Conservation (phyloP, 2,113 vertebrate genomes). For the Galbula dea region DNA sequence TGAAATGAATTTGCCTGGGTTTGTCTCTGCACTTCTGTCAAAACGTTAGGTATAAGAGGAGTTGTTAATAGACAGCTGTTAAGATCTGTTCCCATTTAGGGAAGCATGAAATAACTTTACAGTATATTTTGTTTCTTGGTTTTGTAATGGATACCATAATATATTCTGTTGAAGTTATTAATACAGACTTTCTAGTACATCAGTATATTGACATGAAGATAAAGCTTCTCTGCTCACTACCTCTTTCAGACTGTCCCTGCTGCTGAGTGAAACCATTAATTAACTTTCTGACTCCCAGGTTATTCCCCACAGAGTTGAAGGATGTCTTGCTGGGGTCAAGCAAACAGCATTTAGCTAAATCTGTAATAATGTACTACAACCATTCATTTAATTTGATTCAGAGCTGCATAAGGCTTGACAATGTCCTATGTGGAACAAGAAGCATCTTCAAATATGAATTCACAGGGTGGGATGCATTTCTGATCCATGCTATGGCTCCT, state of each 20-base stretch:
- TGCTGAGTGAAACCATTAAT: background rate
- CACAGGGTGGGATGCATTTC: slow-evolving; percentile 1
- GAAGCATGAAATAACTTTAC: background rate
- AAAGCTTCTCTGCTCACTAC: background rate
- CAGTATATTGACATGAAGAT: background rate
- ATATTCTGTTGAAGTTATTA: background rate
- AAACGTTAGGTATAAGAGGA: background rate
- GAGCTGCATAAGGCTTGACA: background rate
- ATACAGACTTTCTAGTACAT: background rate
- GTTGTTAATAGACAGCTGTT: background rate
- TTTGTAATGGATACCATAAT: background rate
- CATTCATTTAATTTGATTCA: slow-evolving; percentile 57
- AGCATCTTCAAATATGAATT: background rate
- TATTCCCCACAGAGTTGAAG: slow-evolving; percentile 4
- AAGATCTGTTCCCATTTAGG: background rate
- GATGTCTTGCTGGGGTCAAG: slow-evolving; percentile 29
- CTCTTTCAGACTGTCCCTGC: background rate
- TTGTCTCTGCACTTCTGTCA: background rate
- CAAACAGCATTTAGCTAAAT: slow-evolving; percentile 23
- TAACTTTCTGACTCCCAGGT: slow-evolving; percentile 31
- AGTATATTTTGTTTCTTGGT: background rate
- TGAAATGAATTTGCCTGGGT: background rate
- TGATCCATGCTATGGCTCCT: background rate
- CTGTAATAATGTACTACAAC: slow-evolving; percentile 43
- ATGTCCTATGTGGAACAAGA: background rate